Base-by-base conservation (phyloP, 2,888 invertebrate species). In the Ichneumoninae sp. region DNA sequence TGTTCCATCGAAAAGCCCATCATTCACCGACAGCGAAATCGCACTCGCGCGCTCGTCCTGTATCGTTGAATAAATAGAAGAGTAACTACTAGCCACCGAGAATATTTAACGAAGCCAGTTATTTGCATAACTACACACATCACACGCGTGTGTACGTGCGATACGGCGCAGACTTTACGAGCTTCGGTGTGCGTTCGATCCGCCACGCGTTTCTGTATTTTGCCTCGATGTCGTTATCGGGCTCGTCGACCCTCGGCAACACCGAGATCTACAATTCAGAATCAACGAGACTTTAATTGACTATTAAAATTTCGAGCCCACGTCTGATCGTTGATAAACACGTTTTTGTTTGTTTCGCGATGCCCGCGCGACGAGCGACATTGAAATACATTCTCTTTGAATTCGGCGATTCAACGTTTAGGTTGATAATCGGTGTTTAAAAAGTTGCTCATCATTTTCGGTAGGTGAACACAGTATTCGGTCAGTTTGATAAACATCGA, bases 1-100 rank as follows among this genome's bases (percentile, higher is more conserved):
- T 74, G 75, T 70, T 62, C 70, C 70, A 81, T 81, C 81, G 76
- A 81, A 76, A 47, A 65, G 22, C 66, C 62, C 62, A 81, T 81
- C 76, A 76, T 66, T 65, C 65, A 76, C 62, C 19, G 57, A 54
- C 30, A 47, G 30, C 19, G 16, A 50, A 71, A 8, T 30, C 26
- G 22, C 19, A 50, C 22, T 5, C 19, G 22, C 19, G 62, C 22
- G n/a, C 68, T 19, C 52, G 13, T 2, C 10, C 40, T 65, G 65
- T 66, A 50, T 57, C 68, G 66, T 50, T 54, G 54, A 69, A 78
- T 66, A 75, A 75, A 75, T 66, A 75, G 30, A 36, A 30, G 13
- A 22, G 65, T 26, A 30, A 50, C 68, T 44, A 16, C 22, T 22
- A n/a, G 30, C 54, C 44, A 78, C 60, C 50, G 60, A 19, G 50